phyloP scores from a whole-genome alignment of 2,113 vertebrate genomes.

The Cheirogaleus medius region DNA sequence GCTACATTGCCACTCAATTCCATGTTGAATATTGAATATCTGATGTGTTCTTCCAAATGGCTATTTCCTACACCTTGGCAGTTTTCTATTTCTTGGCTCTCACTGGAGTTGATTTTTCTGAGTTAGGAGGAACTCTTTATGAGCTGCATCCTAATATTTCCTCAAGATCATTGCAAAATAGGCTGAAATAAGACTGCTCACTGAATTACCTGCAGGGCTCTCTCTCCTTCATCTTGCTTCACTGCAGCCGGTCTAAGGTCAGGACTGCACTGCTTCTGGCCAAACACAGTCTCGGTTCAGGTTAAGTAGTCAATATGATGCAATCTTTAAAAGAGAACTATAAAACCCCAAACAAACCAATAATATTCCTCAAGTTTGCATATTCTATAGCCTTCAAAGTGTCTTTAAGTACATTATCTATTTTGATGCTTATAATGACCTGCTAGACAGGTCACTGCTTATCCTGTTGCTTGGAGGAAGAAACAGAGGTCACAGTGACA shows the following conservation, averaged over 20 bases:
- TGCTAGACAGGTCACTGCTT: background rate
- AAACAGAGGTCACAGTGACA: background rate
- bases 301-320: background rate
- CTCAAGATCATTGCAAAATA: conserved; percentile 70
- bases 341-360: background rate
- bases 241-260: background rate
- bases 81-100: conserved; percentile 73
- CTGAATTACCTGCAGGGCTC: background rate
- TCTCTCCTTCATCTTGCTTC: background rate
- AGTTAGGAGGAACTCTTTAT: conserved; percentile 71
- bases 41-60: conserved; percentile 57
- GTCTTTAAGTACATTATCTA: background rate
- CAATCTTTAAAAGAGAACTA: conserved; percentile 11
- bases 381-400: background rate
- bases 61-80: conserved; percentile 59
- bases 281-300: background rate
- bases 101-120: conserved; percentile 67
- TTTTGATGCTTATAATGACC: background rate
- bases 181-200: conserved; percentile 45
- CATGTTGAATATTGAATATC: conserved; percentile 63
- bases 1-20: conserved; percentile 32
- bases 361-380: background rate
- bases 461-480: background rate
- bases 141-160: conserved; percentile 70
- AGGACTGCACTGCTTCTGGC: background rate